Conservation (phyloP, 1,140 invertebrate genomes). For the Pomphorhynchus laevis region DNA sequence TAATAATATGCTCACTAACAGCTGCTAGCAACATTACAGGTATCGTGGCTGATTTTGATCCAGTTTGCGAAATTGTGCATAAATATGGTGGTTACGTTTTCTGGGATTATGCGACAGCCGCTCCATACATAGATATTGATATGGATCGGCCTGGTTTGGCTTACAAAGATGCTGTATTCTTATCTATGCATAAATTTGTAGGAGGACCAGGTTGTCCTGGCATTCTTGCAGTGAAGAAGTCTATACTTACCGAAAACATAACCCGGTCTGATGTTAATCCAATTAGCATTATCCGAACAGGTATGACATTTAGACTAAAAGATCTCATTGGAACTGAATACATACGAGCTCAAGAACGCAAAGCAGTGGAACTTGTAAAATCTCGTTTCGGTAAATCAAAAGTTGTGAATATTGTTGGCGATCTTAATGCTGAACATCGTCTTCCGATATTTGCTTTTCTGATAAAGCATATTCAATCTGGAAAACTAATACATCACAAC, state of each 20-base stretch:
- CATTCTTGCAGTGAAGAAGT: slow-evolving; percentile 10
- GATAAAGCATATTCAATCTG: slow-evolving; percentile 4
- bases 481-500: slow-evolving; percentile 45
- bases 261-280: no score
- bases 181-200: slow-evolving; percentile 55
- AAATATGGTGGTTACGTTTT: slow-evolving; percentile 42
- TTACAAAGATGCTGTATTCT: slow-evolving; percentile 53
- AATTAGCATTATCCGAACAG: slow-evolving; percentile 46
- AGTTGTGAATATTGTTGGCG: neutral
- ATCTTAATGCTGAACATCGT: neutral
- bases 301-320: slow-evolving; percentile 46
- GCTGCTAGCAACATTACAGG: slow-evolving; percentile 56
- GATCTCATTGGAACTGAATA: slow-evolving; percentile 28
- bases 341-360: neutral
- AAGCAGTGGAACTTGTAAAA: neutral
- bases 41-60: slow-evolving; percentile 41
- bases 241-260: no score
- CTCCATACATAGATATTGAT: slow-evolving; percentile 37
- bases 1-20: slow-evolving; percentile 40
- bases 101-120: slow-evolving; percentile 53
- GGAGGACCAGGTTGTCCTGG: slow-evolving; percentile 51
- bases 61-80: slow-evolving; percentile 40
- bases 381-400: slow-evolving; percentile 1
- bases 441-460: slow-evolving; percentile 9
- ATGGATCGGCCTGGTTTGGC: slow-evolving; percentile 39